phyloP scores from a whole-genome alignment of 2,888 invertebrate genomes.

The Athalia rosae region DNA sequence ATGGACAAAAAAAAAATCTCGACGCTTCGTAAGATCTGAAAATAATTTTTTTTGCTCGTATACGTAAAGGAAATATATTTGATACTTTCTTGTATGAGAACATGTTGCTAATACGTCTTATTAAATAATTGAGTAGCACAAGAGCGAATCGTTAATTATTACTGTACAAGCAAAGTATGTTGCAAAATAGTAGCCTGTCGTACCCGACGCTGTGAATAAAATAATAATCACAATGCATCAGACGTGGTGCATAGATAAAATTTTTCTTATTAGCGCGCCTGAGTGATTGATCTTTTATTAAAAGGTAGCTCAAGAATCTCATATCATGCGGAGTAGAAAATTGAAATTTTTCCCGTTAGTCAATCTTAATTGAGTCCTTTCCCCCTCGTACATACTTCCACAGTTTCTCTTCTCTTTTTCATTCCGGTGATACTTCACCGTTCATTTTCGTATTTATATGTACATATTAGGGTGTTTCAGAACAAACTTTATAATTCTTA shows the following conservation, averaged over 20 bases:
- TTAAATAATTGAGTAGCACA: too few relatives aligned
- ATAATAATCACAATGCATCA: not conserved
- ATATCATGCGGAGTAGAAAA: slow-evolving; percentile 1
- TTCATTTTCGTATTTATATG: not conserved
- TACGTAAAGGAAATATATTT: too few relatives aligned
- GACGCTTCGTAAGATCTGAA: too few relatives aligned
- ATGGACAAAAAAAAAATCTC: too few relatives aligned
- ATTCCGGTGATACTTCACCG: not conserved
- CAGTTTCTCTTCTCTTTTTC: not conserved
- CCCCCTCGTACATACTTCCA: not conserved
- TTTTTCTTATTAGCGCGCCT: slow-evolving; percentile 1
- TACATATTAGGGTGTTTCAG: too few relatives aligned
- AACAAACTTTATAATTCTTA: too few relatives aligned
- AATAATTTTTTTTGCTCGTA: not conserved
- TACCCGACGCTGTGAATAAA: too few relatives aligned
- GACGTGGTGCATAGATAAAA: not conserved
- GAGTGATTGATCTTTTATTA: slow-evolving; percentile 15
- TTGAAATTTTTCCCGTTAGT: slow-evolving; percentile 30
- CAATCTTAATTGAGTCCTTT: slow-evolving; percentile 6
- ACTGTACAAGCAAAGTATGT: too few relatives aligned
- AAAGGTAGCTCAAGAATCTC: not conserved
- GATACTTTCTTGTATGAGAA: too few relatives aligned
- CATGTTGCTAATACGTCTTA: too few relatives aligned
- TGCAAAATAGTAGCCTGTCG: too few relatives aligned
- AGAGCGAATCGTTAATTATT: too few relatives aligned